Percentiles rank a stretch among this genome's conserved stretches.
Conservation (phyloP, 2,888 invertebrate species). For the Phaedon cochleariae region DNA sequence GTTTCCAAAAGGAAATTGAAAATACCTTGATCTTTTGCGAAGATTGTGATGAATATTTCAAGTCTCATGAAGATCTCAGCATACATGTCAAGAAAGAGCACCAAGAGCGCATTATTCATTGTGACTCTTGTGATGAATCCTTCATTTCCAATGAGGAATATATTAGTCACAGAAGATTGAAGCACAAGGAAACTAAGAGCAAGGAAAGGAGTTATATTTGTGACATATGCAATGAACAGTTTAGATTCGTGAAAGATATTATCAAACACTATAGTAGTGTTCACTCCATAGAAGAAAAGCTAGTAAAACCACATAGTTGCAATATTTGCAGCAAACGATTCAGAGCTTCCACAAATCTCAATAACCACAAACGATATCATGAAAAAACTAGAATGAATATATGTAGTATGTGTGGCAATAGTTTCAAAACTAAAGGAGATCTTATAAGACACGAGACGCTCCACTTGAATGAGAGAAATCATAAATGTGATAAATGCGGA, state of each 20-base stretch:
- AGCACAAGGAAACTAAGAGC: conserved; percentile 25
- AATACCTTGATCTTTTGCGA: conserved; percentile 26
- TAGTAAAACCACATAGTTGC: conserved; percentile 51
- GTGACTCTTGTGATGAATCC: conserved; percentile 27
- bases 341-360: conserved; percentile 48
- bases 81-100: conserved; percentile 32
- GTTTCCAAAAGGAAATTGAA: conserved; percentile 32
- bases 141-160: conserved; percentile 33
- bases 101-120: conserved; percentile 23
- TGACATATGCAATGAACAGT: conserved; percentile 46
- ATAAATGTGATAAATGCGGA: conserved; percentile 50
- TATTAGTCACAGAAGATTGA: conserved; percentile 21
- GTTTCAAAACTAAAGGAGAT: conserved; percentile 54
- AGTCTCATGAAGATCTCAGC: conserved; percentile 22
- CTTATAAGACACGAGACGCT: conserved; percentile 50
- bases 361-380: conserved; percentile 53
- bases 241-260: conserved; percentile 45
- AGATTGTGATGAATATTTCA: conserved; percentile 33
- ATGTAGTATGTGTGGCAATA: conserved; percentile 59
- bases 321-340: conserved; percentile 49
- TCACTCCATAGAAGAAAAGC: conserved; percentile 46
- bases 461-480: conserved; percentile 50
- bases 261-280: conserved; percentile 45
- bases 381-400: conserved; percentile 47
- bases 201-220: conserved; percentile 35